Evolutionary conservation across 2,888 invertebrate species (phyloP).

Genomic region (Penaeus monodon): DNA sequence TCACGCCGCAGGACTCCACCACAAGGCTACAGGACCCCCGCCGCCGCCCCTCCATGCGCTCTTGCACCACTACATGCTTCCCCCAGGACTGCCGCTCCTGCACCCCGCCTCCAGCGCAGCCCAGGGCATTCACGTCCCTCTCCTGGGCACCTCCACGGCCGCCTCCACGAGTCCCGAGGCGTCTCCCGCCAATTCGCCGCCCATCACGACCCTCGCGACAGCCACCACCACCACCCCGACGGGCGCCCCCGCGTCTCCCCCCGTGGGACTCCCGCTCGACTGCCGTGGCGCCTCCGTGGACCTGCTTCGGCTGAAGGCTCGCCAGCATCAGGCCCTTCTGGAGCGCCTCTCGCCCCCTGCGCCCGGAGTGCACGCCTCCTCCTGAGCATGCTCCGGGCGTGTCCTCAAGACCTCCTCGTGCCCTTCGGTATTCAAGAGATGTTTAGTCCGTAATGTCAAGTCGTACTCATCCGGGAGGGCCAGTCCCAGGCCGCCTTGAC

Average conservation of each 20-base stretch:
- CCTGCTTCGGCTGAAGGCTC: slow-evolving; percentile 72
- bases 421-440: slow-evolving; percentile 1
- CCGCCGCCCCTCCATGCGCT: slow-evolving; percentile 50
- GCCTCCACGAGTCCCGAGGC: slow-evolving; percentile 48
- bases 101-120: slow-evolving; percentile 37
- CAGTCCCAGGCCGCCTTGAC: too few species aligned
- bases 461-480: too few species aligned
- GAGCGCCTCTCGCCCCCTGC: slow-evolving; percentile 61
- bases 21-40: slow-evolving; percentile 38
- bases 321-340: slow-evolving; percentile 70
- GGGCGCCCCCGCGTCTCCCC: slow-evolving; percentile 14
- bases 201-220: slow-evolving; percentile 34
- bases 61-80: slow-evolving; percentile 60
- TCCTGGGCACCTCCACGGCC: slow-evolving; percentile 36
- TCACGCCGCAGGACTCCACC: slow-evolving; percentile 32
- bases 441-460: background rate
- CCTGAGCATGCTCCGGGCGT: slow-evolving; percentile 30
- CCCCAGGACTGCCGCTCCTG: slow-evolving; percentile 54
- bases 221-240: slow-evolving; percentile 16
- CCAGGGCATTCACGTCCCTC: slow-evolving; percentile 34
- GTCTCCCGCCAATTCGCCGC: slow-evolving; percentile 50
- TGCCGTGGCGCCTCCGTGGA: slow-evolving; percentile 69
- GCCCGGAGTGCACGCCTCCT: slow-evolving; percentile 43
- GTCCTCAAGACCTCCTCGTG: background rate
- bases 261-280: slow-evolving; percentile 32